A percentile compares a stretch with the other conserved stretches of the same genome.
phyloP scores from a whole-genome alignment of 2,113 vertebrate species.

The Saccopteryx bilineata region DNA sequence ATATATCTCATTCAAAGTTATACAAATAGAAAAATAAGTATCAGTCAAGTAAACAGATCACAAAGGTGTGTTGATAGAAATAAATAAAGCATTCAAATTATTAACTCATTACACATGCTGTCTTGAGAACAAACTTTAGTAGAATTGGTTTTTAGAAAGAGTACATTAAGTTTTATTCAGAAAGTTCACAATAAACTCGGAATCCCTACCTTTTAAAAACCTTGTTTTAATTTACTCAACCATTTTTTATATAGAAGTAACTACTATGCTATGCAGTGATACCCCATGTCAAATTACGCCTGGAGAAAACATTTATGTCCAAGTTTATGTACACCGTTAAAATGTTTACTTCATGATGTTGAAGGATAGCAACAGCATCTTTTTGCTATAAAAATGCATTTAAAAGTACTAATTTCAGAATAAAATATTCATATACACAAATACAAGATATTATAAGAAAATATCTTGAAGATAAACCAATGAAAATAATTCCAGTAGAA shows the following conservation, averaged over 20 bases:
- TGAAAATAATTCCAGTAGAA: not conserved
- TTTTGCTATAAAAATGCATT: not conserved
- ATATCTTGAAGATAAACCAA: not conserved
- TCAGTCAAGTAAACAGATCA: not conserved
- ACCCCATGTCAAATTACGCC: not conserved
- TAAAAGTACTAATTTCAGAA: constrained; percentile 47
- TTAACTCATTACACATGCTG: not conserved
- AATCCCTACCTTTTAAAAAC: not conserved
- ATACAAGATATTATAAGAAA: constrained; percentile 6
- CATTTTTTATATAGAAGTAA: not conserved
- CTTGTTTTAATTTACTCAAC: not conserved
- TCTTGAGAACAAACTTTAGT: not conserved
- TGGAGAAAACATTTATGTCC: not conserved
- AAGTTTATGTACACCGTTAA: constrained; percentile 8
- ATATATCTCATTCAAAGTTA: not conserved
- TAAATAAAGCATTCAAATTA: not conserved
- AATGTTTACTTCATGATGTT: not conserved
- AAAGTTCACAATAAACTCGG: not conserved
- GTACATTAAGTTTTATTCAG: not conserved
- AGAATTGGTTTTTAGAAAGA: not conserved
- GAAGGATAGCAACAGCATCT: not conserved
- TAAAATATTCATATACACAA: not conserved
- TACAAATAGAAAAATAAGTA: constrained; percentile 21
- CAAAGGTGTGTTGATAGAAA: not conserved
- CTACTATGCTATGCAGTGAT: not conserved